These are phyloP conservation scores for Rhinolophus sinicus DNA, from an alignment of 2,113 vertebrate species.

Conservation along the genomic window DNA sequence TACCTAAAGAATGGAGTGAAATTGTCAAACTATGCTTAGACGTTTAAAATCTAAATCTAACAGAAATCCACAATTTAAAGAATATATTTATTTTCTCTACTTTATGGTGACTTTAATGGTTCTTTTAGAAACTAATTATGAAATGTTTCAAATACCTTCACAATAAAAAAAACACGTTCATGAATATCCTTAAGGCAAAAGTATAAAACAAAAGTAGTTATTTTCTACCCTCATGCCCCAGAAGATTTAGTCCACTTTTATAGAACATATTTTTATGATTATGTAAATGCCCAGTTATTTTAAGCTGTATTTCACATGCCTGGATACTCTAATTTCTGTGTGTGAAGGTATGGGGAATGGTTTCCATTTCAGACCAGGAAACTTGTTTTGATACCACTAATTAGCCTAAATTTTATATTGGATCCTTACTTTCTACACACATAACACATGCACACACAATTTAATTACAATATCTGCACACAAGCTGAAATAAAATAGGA, in stretches of 20 bases:
- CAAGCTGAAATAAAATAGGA: slow-evolving; percentile 40
- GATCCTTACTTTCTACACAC: neutral
- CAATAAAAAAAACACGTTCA: slow-evolving; percentile 43
- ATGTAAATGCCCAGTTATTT: neutral
- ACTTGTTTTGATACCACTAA: neutral
- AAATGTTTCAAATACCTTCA: slow-evolving; percentile 72
- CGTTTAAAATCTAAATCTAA: slow-evolving; percentile 63
- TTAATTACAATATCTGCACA: neutral
- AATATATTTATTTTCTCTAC: slow-evolving; percentile 58
- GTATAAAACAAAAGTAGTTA: slow-evolving; percentile 9
- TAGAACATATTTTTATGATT: neutral
- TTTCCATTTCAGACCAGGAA: neutral
- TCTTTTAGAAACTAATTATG: slow-evolving; percentile 71
- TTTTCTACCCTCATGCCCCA: slow-evolving; percentile 47
- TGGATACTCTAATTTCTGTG: neutral
- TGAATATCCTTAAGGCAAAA: slow-evolving; percentile 53
- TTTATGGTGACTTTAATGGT: slow-evolving; percentile 53
- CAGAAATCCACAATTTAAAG: slow-evolving; percentile 70
- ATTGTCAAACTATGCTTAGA: slow-evolving; percentile 74
- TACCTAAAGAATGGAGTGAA: slow-evolving; percentile 66
- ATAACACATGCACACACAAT: neutral
- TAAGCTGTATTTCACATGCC: neutral
- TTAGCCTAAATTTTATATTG: neutral
- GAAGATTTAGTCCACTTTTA: neutral
- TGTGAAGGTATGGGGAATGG: no score